Conservation (phyloP, 2,113 vertebrate genomes). For the Nibea albiflora region DNA sequence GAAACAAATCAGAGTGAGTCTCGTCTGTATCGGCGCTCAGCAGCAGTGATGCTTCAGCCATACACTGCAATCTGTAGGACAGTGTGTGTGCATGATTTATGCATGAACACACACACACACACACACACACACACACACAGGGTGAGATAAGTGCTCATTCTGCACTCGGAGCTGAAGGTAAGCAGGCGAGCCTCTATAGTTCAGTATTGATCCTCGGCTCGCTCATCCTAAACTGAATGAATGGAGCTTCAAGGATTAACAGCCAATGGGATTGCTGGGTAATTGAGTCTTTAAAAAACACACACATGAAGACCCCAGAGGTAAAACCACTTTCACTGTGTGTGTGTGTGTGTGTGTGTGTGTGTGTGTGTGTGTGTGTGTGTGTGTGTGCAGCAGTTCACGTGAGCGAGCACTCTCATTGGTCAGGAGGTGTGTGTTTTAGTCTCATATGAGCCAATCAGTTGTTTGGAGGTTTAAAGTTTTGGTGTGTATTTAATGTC, state of each 20-base stretch:
- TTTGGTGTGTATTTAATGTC: too few species aligned
- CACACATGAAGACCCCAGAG: constrained; percentile 51
- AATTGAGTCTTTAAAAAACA: constrained; percentile 71
- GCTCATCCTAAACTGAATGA: constrained; percentile 65
- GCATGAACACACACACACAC: constrained; percentile 20
- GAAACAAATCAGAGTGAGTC: not conserved
- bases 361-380: too few species aligned
- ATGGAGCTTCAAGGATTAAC: constrained; percentile 61
- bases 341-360: not conserved
- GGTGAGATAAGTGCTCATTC: constrained; percentile 40
- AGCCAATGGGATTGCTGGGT: constrained; percentile 57
- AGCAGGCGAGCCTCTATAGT: constrained; percentile 22
- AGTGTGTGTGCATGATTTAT: constrained; percentile 17
- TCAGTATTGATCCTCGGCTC: constrained; percentile 65
- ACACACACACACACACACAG: not conserved
- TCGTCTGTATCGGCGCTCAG: not conserved
- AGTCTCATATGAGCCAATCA: too few species aligned
- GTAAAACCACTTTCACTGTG: constrained; percentile 55
- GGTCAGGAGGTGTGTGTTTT: not conserved
- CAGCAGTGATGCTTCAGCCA: too few species aligned
- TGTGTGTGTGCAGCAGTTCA: constrained; percentile 10
- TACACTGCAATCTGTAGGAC: not conserved
- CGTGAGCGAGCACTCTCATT: not conserved
- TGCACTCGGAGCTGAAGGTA: constrained; percentile 49
- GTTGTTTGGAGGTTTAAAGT: too few species aligned